phyloP scores from a whole-genome alignment of 2,797 vertebrate genomes.

The Amniataba percoides region DNA sequence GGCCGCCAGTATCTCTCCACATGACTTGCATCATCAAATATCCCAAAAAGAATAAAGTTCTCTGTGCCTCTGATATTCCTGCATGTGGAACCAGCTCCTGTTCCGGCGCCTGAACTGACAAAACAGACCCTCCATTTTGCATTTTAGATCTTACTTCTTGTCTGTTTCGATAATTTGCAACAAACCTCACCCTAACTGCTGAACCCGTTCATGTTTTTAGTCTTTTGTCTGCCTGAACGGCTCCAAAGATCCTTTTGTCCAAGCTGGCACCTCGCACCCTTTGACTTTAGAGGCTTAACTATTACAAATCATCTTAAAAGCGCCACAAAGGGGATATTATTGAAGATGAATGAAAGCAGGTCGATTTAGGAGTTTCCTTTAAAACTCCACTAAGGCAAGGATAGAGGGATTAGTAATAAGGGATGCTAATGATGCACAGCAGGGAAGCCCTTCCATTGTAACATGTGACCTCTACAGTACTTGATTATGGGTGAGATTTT shows the following conservation, averaged over 20 bases:
- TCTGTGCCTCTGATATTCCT: slow-evolving; percentile 26
- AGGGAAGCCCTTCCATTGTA: slow-evolving; percentile 40
- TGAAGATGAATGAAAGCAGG: slow-evolving; percentile 55
- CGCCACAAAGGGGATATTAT: slow-evolving; percentile 59
- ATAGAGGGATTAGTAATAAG: slow-evolving; percentile 59
- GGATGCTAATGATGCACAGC: slow-evolving; percentile 47
- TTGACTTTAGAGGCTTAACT: slow-evolving; percentile 55
- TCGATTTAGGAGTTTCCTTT: slow-evolving; percentile 45
- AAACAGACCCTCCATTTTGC: slow-evolving; percentile 35
- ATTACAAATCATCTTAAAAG: slow-evolving; percentile 66
- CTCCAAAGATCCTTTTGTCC: slow-evolving; percentile 51
- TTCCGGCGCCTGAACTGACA: slow-evolving; percentile 24
- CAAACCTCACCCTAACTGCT: slow-evolving; percentile 34
- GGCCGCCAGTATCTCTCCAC: slow-evolving; percentile 1
- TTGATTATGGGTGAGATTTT: slow-evolving; percentile 40
- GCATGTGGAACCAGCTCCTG: slow-evolving; percentile 19
- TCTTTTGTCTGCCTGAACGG: slow-evolving; percentile 57
- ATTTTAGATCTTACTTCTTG: slow-evolving; percentile 24
- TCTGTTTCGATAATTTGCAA: slow-evolving; percentile 33
- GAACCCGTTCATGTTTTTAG: slow-evolving; percentile 38
- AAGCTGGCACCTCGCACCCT: slow-evolving; percentile 16
- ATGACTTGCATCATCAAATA: slow-evolving; percentile 47
- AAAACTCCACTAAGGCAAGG: slow-evolving; percentile 49
- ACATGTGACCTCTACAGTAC: slow-evolving; percentile 54
- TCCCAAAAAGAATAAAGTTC: slow-evolving; percentile 30